Conservation (phyloP, 2,888 invertebrate species). For the Rotaria magnacalcarata region DNA sequence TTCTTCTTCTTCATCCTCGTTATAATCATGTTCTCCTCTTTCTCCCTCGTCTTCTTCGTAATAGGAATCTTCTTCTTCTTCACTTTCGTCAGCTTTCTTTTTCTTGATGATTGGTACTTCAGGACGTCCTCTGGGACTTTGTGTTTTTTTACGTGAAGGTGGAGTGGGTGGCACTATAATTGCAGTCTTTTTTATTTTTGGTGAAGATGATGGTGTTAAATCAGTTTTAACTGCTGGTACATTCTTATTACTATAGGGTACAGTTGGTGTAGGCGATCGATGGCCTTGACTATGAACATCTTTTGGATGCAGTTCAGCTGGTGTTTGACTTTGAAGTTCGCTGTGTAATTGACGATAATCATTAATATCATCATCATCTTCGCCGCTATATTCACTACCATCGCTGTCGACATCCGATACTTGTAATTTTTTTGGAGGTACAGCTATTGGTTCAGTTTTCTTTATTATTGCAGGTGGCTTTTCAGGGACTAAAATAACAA, state of each 20-base stretch:
- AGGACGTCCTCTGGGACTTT: neutral
- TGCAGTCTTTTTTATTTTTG: neutral
- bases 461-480: neutral
- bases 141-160: neutral
- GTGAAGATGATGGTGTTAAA: neutral
- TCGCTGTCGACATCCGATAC: neutral
- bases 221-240: neutral
- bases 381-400: neutral
- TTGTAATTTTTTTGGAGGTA: neutral
- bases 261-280: neutral
- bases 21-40: neutral
- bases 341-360: neutral
- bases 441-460: neutral
- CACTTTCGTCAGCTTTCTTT: neutral
- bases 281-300: neutral
- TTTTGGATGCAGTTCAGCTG: neutral
- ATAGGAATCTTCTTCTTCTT: neutral
- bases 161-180: neutral
- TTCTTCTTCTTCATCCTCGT: neutral
- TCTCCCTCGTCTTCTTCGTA: neutral
- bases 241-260: neutral
- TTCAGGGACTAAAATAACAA: neutral
- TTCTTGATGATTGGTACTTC: neutral
- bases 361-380: neutral
- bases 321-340: neutral